Evolutionary conservation across 2,888 invertebrate species (phyloP), one percentile per base, ranked within the genome.

Genomic region (Girardia tigrina): DNA sequence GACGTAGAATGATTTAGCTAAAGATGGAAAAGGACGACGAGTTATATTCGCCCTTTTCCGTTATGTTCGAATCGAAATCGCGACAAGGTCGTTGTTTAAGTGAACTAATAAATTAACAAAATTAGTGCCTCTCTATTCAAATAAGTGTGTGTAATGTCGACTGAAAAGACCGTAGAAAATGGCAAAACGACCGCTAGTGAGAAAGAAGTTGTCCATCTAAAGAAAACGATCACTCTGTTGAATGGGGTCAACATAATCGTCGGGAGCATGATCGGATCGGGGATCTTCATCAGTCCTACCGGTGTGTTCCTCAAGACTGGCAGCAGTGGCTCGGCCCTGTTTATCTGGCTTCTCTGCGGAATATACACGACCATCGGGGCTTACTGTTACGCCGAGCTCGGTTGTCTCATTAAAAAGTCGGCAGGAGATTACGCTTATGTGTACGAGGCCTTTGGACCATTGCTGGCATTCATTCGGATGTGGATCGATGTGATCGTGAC

Each of bases 401-500:
- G 97, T 36, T 93, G 92, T 74, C 92, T 93, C 90, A 86, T 87
- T 76, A 79, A 81, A 29, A 81, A 83, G 77, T 83, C 83, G 0
- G 80, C 97, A 0, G 97, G 94, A 0, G 95, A 97, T 86, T 97
- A 97, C 85, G 97, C 97, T 0, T 98, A 98, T 86, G 95, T 98
- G 80, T 94, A 92, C 91, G 91, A 93, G 85, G 94, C 95, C 0
- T 98, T 97, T 82, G 98, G 98, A 0, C 94, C 94, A 0, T 94
- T 97, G 82, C 86, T 92, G 79, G 97, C 95, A 0, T 98, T 98
- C 86, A 88, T 98, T 80, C 87, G 97, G 77, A 88, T 98, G 12
- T 98, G 97, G 97, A 92, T 97, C 77, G 97, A 98, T 85, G 94
- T 94, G 81, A 93, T 98, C 90, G 94, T 94, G 81, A 94, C 94